phyloP scores from a whole-genome alignment of 2,888 invertebrate genomes.

The Erebia palarica region DNA sequence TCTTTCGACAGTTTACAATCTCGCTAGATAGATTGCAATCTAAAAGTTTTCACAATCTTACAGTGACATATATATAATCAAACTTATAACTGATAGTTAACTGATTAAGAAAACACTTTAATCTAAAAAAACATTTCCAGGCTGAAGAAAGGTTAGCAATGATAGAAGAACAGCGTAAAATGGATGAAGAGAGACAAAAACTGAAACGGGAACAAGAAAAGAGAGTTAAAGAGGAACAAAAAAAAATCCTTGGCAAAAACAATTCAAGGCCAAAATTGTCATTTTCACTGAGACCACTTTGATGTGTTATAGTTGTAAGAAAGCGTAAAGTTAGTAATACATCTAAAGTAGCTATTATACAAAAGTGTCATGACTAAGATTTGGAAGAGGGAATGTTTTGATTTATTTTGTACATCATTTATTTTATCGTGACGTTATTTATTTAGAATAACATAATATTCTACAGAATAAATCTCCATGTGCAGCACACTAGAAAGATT shows the following conservation, averaged over 20 bases:
- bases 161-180: constrained; percentile 97
- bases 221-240: constrained; percentile 96
- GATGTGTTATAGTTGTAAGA: constrained; percentile 34
- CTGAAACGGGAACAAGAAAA: constrained; percentile 97
- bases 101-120: not conserved
- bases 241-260: constrained; percentile 97
- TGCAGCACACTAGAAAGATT: no score
- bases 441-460: no score
- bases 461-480: no score
- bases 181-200: constrained; percentile 97
- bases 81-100: not conserved
- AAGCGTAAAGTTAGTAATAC: constrained; percentile 10
- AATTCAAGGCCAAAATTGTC: constrained; percentile 98
- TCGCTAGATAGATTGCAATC: no score
- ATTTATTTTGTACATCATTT: not conserved
- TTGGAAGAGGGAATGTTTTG: not conserved
- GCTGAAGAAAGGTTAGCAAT: constrained; percentile 98
- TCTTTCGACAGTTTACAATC: no score
- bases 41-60: no score
- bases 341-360: constrained; percentile 21
- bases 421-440: not conserved
- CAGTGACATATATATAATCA: no score
- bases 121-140: constrained; percentile 72
- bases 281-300: constrained; percentile 92
- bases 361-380: constrained; percentile 19